phyloP scores from a whole-genome alignment of 2,888 invertebrate species.

The Syrista parreyssii region DNA sequence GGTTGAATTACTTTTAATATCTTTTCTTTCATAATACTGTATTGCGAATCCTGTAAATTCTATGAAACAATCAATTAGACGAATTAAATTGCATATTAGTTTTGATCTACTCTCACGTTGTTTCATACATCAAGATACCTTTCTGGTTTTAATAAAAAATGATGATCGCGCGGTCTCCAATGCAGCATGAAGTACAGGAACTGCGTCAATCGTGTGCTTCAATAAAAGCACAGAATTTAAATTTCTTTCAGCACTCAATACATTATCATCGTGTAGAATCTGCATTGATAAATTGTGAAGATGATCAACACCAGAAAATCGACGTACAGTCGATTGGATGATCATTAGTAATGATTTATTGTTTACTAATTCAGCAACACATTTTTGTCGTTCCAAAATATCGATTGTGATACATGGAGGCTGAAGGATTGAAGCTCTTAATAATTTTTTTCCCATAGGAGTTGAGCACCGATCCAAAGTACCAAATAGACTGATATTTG shows the following conservation, averaged over 20 bases:
- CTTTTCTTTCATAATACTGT: constrained; percentile 66
- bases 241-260: constrained; percentile 75
- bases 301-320: constrained; percentile 83
- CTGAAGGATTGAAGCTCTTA: constrained; percentile 85
- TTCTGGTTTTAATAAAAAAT: constrained; percentile 70
- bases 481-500: constrained; percentile 72
- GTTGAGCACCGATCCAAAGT: constrained; percentile 79
- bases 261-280: constrained; percentile 49
- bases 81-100: constrained; percentile 18
- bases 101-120: background rate
- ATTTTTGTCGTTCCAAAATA: constrained; percentile 78
- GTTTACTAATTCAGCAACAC: constrained; percentile 80
- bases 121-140: constrained; percentile 66
- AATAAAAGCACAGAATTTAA: constrained; percentile 82
- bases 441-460: constrained; percentile 78
- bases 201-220: constrained; percentile 80
- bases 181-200: constrained; percentile 74
- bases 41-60: constrained; percentile 61
- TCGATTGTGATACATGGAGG: constrained; percentile 77
- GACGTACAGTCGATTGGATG: constrained; percentile 75
- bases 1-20: constrained; percentile 70
- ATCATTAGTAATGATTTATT: constrained; percentile 74
- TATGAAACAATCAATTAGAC: constrained; percentile 31
- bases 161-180: constrained; percentile 69
- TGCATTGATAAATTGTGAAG: constrained; percentile 74